Evolutionary conservation across 2,888 invertebrate species (phyloP), one percentile per base, ranked within the genome.

Genomic region (Tetranychus truncatus): DNA sequence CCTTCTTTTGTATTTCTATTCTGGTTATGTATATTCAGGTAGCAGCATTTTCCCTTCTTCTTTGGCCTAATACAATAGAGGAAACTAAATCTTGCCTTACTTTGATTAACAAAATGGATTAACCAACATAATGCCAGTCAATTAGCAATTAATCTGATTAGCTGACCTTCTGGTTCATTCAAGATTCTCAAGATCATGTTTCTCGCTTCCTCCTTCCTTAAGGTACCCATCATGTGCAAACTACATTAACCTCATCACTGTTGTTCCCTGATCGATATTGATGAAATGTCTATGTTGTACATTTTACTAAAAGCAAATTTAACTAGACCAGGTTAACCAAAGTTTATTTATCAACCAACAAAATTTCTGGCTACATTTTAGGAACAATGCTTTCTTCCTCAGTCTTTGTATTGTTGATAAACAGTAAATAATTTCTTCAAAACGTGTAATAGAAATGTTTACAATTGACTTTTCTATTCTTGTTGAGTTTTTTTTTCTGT

Each of bases 91-190:
- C 55, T 55, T 55, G 3, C 55, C 34, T 34, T 34, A 55, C 15
- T 15, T 55, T 55, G 55, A 55, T 55, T 55, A 55, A 55, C 55
- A 55, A 55, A 55, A 55, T 55, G 55, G 55, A 55, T 55, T 55
- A 55, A 55, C 55, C 55, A 55, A 7, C 55, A 55, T 55, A 55
- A 55, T 55, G 55, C 55, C 9, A 55, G 55, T 55, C 55, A 55
- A 55, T 55, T 55, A 55, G 55, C 55, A 55, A 55, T 55, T 55
- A 55, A 55, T 55, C 55, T 55, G 55, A 55, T 55, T 55, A 55
- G 55, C 15, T 55, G 55, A 55, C 55, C 55, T 55, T 55, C 9
- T 55, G 5, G 15, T 55, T 55, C 55, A 55, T 55, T 15, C 11
- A 55, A 15, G 15, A 55, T 55, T 55, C 55, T 15, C 3, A 3